phyloP scores from a whole-genome alignment of 1,140 invertebrate species.

The Ylistrum balloti region DNA sequence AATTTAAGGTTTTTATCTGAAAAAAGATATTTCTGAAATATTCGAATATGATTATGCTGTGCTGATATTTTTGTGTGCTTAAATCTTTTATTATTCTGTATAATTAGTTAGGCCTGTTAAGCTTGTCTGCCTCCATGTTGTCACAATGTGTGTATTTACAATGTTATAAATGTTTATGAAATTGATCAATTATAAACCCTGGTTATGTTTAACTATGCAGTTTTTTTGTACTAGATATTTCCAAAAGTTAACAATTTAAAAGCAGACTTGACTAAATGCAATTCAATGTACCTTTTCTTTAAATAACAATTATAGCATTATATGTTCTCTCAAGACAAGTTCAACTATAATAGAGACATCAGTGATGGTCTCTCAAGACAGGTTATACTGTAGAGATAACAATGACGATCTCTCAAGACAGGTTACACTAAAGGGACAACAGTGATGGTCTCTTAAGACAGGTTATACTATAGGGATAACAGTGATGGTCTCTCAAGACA shows the following conservation, averaged over 20 bases:
- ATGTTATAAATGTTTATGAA: not conserved
- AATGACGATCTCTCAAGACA: not conserved
- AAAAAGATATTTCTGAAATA: not conserved
- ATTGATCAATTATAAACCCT: not conserved
- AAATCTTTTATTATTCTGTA: not conserved
- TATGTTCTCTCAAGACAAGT: not conserved
- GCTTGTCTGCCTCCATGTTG: not conserved
- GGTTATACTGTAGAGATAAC: not conserved
- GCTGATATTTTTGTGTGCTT: not conserved
- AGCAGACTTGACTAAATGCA: not conserved
- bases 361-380: not conserved
- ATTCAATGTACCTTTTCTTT: not conserved
- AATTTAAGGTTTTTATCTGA: not conserved
- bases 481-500: not conserved
- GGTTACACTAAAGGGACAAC: not conserved
- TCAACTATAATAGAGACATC: not conserved
- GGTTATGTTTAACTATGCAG: not conserved
- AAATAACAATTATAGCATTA: too few relatives aligned
- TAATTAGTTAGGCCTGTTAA: not conserved
- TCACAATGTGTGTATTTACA: not conserved
- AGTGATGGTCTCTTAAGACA: not conserved
- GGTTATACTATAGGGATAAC: not conserved
- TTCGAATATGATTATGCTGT: not conserved
- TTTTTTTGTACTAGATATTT: not conserved
- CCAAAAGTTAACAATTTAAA: not conserved